Conservation (phyloP, 1,140 invertebrate species). For the Aplysia californica region DNA sequence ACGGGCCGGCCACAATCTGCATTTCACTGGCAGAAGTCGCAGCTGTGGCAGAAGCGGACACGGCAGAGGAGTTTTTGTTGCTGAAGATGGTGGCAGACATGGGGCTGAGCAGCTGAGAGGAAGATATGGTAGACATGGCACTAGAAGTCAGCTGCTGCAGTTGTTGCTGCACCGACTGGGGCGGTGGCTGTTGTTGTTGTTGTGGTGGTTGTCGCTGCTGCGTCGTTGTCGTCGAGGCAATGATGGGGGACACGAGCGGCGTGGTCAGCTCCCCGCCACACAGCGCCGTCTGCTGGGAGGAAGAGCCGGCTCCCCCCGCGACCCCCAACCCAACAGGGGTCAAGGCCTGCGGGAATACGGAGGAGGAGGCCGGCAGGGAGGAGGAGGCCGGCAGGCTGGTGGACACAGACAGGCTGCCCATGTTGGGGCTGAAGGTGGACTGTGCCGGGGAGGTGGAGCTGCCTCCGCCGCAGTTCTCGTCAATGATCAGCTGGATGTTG, state of each 20-base stretch:
- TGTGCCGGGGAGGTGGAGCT: constrained; percentile 12
- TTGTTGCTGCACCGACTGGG: neutral
- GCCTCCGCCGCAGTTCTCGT: constrained; percentile 21
- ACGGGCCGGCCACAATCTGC: constrained; percentile 11
- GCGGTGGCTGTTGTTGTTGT: neutral
- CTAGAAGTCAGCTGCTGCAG: neutral
- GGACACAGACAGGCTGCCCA: neutral
- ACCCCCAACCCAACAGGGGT: neutral
- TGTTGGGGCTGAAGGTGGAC: constrained; percentile 25
- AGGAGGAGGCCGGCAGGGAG: neutral
- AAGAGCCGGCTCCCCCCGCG: neutral
- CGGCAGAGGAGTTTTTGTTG: too few relatives aligned
- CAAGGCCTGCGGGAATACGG: neutral
- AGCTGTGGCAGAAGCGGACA: neutral
- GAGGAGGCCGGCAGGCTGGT: neutral
- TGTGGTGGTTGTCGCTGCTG: too few relatives aligned
- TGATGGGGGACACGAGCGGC: constrained; percentile 19
- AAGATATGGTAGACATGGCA: neutral
- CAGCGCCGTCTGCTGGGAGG: neutral
- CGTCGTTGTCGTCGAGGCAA: too few relatives aligned
- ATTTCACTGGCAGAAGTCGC: neutral
- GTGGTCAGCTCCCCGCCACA: constrained; percentile 9
- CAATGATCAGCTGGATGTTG: constrained; percentile 27
- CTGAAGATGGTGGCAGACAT: neutral
- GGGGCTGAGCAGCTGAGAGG: neutral